phyloP scores from a whole-genome alignment of 1,140 invertebrate species.

The Cydia fagiglandana region DNA sequence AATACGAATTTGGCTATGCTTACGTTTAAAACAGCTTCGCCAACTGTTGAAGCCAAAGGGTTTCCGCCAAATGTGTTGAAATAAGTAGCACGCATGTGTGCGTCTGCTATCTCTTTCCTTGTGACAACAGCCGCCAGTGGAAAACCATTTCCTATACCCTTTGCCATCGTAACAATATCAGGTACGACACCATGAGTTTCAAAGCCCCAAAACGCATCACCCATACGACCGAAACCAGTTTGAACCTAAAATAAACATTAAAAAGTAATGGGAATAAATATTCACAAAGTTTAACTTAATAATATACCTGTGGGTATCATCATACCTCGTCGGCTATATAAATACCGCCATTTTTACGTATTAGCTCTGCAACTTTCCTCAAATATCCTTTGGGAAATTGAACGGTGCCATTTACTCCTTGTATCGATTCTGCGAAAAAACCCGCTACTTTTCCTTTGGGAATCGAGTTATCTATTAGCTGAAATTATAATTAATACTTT shows the following conservation, averaged over 20 bases:
- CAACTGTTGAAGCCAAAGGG: constrained; percentile 92
- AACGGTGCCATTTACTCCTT: constrained; percentile 94
- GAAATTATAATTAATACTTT: constrained; percentile 19
- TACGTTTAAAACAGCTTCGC: constrained; percentile 94
- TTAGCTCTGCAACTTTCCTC: constrained; percentile 88
- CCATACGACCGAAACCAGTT: constrained; percentile 96
- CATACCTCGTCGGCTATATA: constrained; percentile 94
- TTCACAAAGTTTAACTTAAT: neutral
- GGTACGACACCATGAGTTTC: constrained; percentile 91
- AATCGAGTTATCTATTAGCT: constrained; percentile 86
- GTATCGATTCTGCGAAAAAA: constrained; percentile 96
- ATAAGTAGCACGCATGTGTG: constrained; percentile 87
- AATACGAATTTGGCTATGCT: constrained; percentile 34
- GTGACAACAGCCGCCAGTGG: constrained; percentile 97
- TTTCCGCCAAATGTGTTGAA: constrained; percentile 99
- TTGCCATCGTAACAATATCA: constrained; percentile 95
- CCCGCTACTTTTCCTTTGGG: constrained; percentile 88
- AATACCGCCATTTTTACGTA: constrained; percentile 90
- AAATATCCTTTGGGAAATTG: constrained; percentile 95
- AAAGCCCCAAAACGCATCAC: constrained; percentile 97
- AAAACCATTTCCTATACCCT: constrained; percentile 96
- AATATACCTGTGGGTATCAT: neutral
- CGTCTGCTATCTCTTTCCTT: constrained; percentile 89
- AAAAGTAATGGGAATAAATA: neutral
- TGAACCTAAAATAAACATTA: constrained; percentile 84